Base-by-base conservation (phyloP, 2,113 vertebrate genomes). In the Phoxinus phoxinus region DNA sequence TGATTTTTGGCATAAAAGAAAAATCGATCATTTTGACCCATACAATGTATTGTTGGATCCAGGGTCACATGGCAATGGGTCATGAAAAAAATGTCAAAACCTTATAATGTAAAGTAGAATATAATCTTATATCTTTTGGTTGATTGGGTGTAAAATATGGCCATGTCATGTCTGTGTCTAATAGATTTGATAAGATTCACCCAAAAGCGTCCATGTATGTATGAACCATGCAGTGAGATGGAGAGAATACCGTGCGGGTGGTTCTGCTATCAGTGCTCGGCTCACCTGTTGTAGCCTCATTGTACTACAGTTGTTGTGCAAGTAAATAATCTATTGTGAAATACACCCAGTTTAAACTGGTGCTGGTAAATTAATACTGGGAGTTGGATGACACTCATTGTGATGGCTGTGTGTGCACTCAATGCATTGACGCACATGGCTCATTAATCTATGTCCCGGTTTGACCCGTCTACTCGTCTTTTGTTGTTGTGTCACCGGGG, bases 391-490 rank as follows among this genome's bases (percentile, higher is more conserved):
- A 61, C 21, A 25, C 56, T 59, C 76, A 79, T 79, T 59, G 76
- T 61, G 17, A 79, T 37, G 51, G 32, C 32, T 19, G 46, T 48
- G 41, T 21, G 32, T 35, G 72, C 46, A 46, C 41, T 84, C 44
- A 65, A 32, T 84, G 61, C 63, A 32, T n/a, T 84, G 83, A 77
- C 44, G 58, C 83, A 77, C 46, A 63, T 65, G 73, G 19, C 58
- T 77, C 74, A 84, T 74, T 84, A 74, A 84, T 84, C 73, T 69
- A 35, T 69, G 84, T 53, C 74, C 74, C 44, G 17, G 74, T 78
- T 17, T 69, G 84, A 85, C 74, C 84, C 12, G 74, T 85, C 74
- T 44, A 19, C 27, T 53, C 23, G 23, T 69, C 44, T 27, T 51
- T 59, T 80, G 65, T 71, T 74, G 44, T 73, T 25, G 56, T 53